Base-by-base conservation (phyloP, 2,113 vertebrate genomes). In the Hoplias malabaricus region DNA sequence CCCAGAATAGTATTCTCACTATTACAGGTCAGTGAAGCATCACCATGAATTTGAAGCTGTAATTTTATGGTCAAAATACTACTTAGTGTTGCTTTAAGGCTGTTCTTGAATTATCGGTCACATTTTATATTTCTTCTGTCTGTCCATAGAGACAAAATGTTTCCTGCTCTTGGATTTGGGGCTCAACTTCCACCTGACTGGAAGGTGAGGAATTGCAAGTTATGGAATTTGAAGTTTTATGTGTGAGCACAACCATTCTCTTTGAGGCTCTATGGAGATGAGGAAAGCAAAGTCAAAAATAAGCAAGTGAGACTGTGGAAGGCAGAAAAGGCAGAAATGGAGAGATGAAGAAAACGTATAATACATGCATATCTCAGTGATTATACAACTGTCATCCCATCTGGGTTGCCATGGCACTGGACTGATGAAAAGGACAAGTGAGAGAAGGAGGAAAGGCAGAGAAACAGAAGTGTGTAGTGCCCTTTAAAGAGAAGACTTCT, bases 121-220 rank as follows among this genome's bases (percentile, higher is more conserved):
- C 85, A 83, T 84, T 40, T 57, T 81, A 82, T 89, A 82, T 87
- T 90, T 78, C 81, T 86, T 74, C 88, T 88, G 89, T 91, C 84
- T 83, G 40, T 82, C 79, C 87, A 73, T 81, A 99, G 98, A 48
- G 95, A 98, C 88, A 99, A 99, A 93, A 97, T 98, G 95, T 99
- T 99, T 93, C 98, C 98, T 78, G 98, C 98, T 69, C 90, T 99
- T 85, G 98, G 98, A 83, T 99, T 99, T 10, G 98, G 98, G 0
- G 98, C 98, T 65, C 95, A 99, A 87, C 91, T 99, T 75, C 96
- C 97, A 0, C 97, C 98, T 19, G 97, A 99, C 91, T 99, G 98
- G 98, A 99, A 99, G 96, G 98, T 99, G 86, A 87, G 87, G 80
- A 65, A 48, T n/a, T 74, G n/a, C n/a, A n/a, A n/a, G n/a, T n/a